A percentile compares a stretch with the other conserved stretches of the same genome.
Conservation (phyloP, 2,113 vertebrate species). For the Leucopsar rothschildi region DNA sequence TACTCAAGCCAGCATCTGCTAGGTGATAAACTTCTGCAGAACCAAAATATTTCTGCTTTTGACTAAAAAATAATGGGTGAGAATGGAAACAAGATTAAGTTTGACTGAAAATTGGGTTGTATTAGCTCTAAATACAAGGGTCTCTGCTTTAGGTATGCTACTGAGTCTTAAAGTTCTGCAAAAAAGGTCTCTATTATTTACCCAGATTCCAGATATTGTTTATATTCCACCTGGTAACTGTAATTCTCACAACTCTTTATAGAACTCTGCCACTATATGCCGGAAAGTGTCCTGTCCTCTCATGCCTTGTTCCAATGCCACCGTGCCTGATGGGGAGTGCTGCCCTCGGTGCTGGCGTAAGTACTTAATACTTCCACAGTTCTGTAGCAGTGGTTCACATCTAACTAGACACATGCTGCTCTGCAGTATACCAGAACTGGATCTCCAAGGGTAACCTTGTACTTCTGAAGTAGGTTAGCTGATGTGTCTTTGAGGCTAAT, state of each 20-base stretch:
- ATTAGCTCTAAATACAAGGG: neutral
- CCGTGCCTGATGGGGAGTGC: conserved; percentile 95
- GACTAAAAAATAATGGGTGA: neutral
- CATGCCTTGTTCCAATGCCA: conserved; percentile 92
- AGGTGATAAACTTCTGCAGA: neutral
- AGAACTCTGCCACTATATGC: conserved; percentile 94
- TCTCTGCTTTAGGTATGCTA: neutral
- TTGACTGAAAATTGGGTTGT: neutral
- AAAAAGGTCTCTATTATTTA: neutral
- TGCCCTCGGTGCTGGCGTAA: conserved; percentile 94
- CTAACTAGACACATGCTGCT: neutral
- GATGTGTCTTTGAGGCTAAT: neutral
- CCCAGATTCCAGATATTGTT: neutral
- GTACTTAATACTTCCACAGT: conserved; percentile 22
- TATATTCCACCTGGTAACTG: neutral
- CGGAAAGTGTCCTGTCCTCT: conserved; percentile 95
- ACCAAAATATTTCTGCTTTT: neutral
- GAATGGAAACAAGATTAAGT: neutral
- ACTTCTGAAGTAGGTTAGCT: neutral
- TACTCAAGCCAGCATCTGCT: neutral
- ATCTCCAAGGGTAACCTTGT: neutral
- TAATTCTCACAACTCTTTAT: neutral
- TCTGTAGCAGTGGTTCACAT: neutral
- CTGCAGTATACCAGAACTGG: neutral
- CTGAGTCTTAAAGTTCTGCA: neutral